Conservation (phyloP, 2,797 vertebrate genomes). For the Huso huso region DNA sequence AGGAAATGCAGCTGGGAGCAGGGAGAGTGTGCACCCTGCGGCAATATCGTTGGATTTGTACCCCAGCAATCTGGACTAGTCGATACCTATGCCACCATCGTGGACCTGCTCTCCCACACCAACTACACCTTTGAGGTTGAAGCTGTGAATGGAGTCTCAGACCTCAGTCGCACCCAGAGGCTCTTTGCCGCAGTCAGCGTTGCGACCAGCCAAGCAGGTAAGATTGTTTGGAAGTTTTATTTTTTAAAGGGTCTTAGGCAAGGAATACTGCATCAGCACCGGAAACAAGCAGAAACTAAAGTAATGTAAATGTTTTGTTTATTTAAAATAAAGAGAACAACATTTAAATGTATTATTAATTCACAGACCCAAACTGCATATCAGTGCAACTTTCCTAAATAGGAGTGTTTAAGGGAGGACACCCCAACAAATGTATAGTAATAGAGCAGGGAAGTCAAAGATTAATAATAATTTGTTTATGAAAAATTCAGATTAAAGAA, state of each 20-base stretch:
- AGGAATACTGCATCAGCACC: no score
- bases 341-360: no score
- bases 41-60: constrained; percentile 81
- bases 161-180: constrained; percentile 90
- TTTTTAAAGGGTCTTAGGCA: background rate
- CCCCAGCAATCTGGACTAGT: constrained; percentile 86
- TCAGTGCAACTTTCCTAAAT: no score
- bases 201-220: constrained; percentile 96
- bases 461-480: no score
- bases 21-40: constrained; percentile 87
- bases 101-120: constrained; percentile 91
- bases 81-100: constrained; percentile 83
- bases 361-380: no score
- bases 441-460: no score
- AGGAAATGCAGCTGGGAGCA: constrained; percentile 93
- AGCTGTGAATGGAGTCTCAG: constrained; percentile 95
- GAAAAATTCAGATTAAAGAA: no score
- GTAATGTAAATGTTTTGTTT: no score
- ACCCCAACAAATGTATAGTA: no score
- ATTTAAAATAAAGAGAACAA: no score
- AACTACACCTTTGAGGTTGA: constrained; percentile 98
- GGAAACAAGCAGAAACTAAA: no score
- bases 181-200: constrained; percentile 92
- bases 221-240: constrained; percentile 28
- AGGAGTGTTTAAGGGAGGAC: no score